A percentile compares a stretch with the other conserved stretches of the same genome.
These are phyloP conservation scores for pig (Sus scrofa) DNA, from an alignment of 2,113 vertebrate genomes.

Conservation along the genomic window T2T-Sscrofa CM000824.6:195167501-195168000, in stretches of 20 bases:
- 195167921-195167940: background rate
- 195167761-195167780: constrained; percentile 7
- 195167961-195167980: background rate
- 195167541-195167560: background rate
- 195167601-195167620: background rate
- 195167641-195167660: constrained; percentile 14
- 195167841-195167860: background rate
- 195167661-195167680: background rate
- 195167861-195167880: background rate
- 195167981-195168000: background rate
- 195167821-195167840: background rate
- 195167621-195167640: background rate
- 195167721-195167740: constrained; percentile 14
- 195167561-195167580: background rate
- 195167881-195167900: background rate
- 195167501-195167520: background rate
- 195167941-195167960: background rate
- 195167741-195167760: background rate
- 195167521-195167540: background rate
- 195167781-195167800: background rate
- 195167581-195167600: background rate
- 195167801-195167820: background rate
- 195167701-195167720: background rate
- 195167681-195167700: background rate
- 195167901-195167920: background rate